A percentile compares a stretch with the other conserved stretches of the same genome.
Conservation (phyloP, 1,140 invertebrate genomes). For the Charaxes varanes region DNA sequence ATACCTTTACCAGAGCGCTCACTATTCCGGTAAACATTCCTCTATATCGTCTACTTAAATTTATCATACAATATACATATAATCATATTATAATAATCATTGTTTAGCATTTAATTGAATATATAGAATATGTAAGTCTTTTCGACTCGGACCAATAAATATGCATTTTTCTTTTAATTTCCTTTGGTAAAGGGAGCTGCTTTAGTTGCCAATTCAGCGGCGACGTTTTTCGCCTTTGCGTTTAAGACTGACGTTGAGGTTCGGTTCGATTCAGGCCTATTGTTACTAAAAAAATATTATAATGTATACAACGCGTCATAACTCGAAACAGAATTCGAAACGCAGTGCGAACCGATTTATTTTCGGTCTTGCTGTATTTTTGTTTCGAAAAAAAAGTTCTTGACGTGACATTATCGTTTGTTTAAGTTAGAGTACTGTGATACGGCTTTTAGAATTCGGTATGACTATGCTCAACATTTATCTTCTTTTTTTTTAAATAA, state of each 20-base stretch:
- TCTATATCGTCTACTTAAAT: conserved; percentile 24
- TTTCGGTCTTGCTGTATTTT: conserved; percentile 13
- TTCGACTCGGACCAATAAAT: conserved; percentile 37
- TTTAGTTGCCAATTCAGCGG: conserved; percentile 3
- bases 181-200: conserved; percentile 8
- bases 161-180: conserved; percentile 25
- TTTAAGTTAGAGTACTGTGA: conserved; percentile 66
- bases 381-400: conserved; percentile 11
- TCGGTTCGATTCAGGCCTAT: conserved; percentile 33
- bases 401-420: conserved; percentile 29
- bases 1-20: no score
- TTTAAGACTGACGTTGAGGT: conserved; percentile 32
- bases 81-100: conserved; percentile 17
- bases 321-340: conserved; percentile 7
- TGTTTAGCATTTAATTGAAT: conserved; percentile 25
- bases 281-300: conserved; percentile 21
- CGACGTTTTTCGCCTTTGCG: conserved; percentile 15
- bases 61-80: conserved; percentile 12
- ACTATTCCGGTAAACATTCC: conserved; percentile 23
- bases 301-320: conserved; percentile 26
- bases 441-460: conserved; percentile 51
- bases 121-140: conserved; percentile 13
- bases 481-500: conserved; percentile 16
- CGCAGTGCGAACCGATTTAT: conserved; percentile 7
- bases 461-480: conserved; percentile 59